Base-by-base conservation (phyloP, 2,888 invertebrate genomes). In the Leucophora obtusa region DNA sequence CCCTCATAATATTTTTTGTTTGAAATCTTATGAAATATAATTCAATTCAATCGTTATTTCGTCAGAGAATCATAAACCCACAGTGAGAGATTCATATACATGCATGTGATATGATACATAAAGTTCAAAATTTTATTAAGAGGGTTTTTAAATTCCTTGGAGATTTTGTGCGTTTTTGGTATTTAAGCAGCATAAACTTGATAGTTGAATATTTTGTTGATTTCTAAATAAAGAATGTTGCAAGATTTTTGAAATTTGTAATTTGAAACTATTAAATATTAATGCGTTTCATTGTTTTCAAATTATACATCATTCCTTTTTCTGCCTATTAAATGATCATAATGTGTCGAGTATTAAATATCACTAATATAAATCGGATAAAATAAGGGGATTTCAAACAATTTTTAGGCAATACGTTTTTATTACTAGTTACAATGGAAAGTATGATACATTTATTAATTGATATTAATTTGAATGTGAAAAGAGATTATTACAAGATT, bases 331-430 rank as follows among this genome's bases (percentile, higher is more conserved):
- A 28, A 73, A 63, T 62, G 54, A 66, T 60, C 59, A 62, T 50
- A 59, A 76, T 81, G 56, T 66, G 70, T 56, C 15, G 60, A 15
- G 73, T 81, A 81, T 81, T 81, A 81, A 81, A 77, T 81, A 77
- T 66, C 81, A 77, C 56, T 81, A 74, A 77, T 74, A 70, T 66
- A 77, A 81, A 77, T 70, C 77, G 73, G 77, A 81, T 81, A 66
- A 77, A 66, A 66, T 70, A 43, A 5, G 38, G n/a, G 70, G 14
- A 76, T 70, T 77, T 81, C 73, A 81, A 74, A 73, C 70, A 81
- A 77, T 81, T 77, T 72, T 5, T 5, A 47, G 3, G 14, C 43
- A 7, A 11, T 47, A n/a, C 1, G 14, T 14, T 14, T 21, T 53
- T 63, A 21, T 65, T 58, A 66, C 35, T 35, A 47, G 38, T 35